Percentiles rank a stretch among this genome's conserved stretches.
Conservation (phyloP, 2,113 vertebrate species). For the Podarcis raffonei region DNA sequence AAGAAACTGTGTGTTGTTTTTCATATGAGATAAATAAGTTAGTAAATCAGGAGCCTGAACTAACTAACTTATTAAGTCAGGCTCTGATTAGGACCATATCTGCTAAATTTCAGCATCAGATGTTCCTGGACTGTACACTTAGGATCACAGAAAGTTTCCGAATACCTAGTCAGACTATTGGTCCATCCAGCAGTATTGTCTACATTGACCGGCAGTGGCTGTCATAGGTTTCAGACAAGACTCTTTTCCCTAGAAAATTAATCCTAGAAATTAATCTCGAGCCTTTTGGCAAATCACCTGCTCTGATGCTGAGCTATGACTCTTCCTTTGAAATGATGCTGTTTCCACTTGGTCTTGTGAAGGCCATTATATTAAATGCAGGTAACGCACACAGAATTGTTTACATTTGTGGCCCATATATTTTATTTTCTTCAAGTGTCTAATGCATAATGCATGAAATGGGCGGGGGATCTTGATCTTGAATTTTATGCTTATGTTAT, state of each 20-base stretch:
- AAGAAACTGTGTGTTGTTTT: no score
- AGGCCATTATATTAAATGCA: neutral
- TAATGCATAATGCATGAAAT: neutral
- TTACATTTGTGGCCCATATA: neutral
- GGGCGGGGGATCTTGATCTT: neutral
- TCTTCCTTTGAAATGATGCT: neutral
- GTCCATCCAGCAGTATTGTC: no score
- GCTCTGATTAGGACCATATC: no score
- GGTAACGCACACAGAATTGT: neutral
- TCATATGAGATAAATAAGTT: no score
- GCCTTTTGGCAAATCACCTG: neutral
- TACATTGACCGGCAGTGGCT: no score
- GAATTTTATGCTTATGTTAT: neutral
- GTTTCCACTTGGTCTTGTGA: neutral
- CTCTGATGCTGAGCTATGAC: neutral
- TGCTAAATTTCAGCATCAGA: no score
- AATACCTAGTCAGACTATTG: neutral
- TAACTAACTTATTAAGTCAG: no score
- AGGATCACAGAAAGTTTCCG: no score
- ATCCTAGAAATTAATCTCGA: no score
- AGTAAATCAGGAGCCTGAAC: no score
- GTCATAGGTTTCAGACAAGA: no score
- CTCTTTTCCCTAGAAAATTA: neutral
- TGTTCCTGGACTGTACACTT: no score
- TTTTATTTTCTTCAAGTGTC: neutral